Conservation (phyloP, 2,888 invertebrate species). For the Galerucella nymphaeae region DNA sequence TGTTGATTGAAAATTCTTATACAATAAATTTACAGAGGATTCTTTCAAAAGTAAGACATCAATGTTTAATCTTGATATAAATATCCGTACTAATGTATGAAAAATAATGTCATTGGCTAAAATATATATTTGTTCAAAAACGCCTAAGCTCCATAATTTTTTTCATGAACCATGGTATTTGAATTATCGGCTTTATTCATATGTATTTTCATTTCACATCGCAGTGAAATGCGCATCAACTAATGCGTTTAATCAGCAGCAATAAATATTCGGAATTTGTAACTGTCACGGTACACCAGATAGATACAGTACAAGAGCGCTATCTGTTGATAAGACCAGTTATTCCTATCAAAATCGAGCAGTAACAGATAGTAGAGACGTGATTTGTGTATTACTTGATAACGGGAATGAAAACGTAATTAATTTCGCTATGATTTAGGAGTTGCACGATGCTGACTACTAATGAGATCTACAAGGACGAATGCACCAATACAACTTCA, state of each 20-base stretch:
- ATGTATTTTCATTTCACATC: background rate
- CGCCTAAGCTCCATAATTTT: too few species aligned
- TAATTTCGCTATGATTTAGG: slow-evolving; percentile 63
- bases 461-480: slow-evolving; percentile 56
- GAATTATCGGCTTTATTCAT: background rate
- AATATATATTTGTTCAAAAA: too few species aligned
- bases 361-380: slow-evolving; percentile 59
- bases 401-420: slow-evolving; percentile 62
- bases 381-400: slow-evolving; percentile 65
- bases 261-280: slow-evolving; percentile 53
- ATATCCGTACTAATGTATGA: too few species aligned
- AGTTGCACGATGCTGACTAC: slow-evolving; percentile 55
- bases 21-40: background rate
- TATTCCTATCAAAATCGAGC: slow-evolving; percentile 62
- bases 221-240: slow-evolving; percentile 13
- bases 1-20: background rate
- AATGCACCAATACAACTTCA: slow-evolving; percentile 41
- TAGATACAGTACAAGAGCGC: slow-evolving; percentile 46
- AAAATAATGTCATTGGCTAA: too few species aligned
- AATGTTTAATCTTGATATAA: too few species aligned
- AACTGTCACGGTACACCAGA: slow-evolving; percentile 49
- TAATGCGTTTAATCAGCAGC: slow-evolving; percentile 44
- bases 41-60: too few species aligned
- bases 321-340: slow-evolving; percentile 57
- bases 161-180: background rate